Evolutionary conservation across 1,140 invertebrate genomes (phyloP).

Genomic region (Drosophila sproati): DNA sequence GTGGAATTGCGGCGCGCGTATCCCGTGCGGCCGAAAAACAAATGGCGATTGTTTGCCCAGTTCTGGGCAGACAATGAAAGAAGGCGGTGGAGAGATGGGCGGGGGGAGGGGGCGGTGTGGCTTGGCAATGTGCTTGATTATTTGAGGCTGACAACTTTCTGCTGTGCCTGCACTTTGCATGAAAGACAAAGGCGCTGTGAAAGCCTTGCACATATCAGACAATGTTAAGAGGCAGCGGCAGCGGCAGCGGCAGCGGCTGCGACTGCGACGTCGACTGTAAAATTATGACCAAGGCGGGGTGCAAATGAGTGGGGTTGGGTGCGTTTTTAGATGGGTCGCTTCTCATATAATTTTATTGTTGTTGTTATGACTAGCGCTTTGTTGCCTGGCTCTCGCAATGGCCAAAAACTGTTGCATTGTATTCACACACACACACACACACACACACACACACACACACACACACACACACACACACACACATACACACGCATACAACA

Average conservation of each 20-base stretch:
- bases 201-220: constrained; percentile 47
- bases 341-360: constrained; percentile 48
- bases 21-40: constrained; percentile 25
- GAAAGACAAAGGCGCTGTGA: constrained; percentile 27
- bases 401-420: constrained; percentile 53
- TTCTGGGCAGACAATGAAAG: too few relatives aligned
- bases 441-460: constrained; percentile 9
- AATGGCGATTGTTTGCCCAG: constrained; percentile 10
- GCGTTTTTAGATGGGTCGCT: not conserved
- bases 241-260: constrained; percentile 3
- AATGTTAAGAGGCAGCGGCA: constrained; percentile 41
- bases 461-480: constrained; percentile 20
- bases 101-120: not conserved
- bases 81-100: not conserved
- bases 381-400: constrained; percentile 24
- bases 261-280: constrained; percentile 18
- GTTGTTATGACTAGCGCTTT: constrained; percentile 36
- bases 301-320: not conserved
- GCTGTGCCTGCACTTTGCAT: constrained; percentile 44
- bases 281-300: constrained; percentile 5
- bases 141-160: constrained; percentile 3
- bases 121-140: not conserved
- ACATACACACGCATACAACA: constrained; percentile 6
- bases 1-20: constrained; percentile 30
- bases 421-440: constrained; percentile 23